phyloP scores from a whole-genome alignment of 2,888 invertebrate species.

The Phyto melanocephala region DNA sequence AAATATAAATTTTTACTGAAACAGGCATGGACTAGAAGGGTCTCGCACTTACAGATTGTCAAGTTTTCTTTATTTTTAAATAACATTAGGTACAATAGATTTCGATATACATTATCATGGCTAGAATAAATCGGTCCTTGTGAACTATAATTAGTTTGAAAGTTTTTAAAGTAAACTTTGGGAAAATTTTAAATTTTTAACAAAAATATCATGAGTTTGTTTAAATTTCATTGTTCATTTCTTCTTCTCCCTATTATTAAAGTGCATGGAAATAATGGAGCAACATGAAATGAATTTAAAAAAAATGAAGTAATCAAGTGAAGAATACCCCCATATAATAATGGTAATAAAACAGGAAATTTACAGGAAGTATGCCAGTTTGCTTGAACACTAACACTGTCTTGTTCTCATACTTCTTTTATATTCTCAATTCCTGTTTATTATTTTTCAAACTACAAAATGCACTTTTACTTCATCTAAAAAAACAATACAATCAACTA shows the following conservation, averaged over 20 bases:
- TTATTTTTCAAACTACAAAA: slow-evolving; percentile 56
- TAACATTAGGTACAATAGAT: too few species aligned
- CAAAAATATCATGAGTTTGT: background rate
- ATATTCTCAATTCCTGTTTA: slow-evolving; percentile 18
- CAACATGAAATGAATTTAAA: background rate
- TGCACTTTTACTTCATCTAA: slow-evolving; percentile 55
- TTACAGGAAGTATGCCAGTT: slow-evolving; percentile 66
- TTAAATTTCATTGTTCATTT: background rate
- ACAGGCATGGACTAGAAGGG: too few species aligned
- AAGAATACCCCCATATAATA: slow-evolving; percentile 32
- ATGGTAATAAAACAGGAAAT: slow-evolving; percentile 49
- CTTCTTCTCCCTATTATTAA: background rate
- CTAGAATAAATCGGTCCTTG: too few species aligned
- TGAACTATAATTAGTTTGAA: too few species aligned
- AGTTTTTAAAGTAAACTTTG: too few species aligned
- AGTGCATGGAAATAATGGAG: slow-evolving; percentile 29
- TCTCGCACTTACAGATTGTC: too few species aligned
- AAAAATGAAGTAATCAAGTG: slow-evolving; percentile 13
- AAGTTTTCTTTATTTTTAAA: too few species aligned
- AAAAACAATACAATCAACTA: slow-evolving; percentile 32
- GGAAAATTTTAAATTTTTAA: too few species aligned
- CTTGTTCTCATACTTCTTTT: background rate
- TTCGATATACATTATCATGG: too few species aligned
- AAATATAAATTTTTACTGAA: too few species aligned
- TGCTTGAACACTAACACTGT: slow-evolving; percentile 37